A percentile compares a stretch with the other conserved stretches of the same genome.
phyloP scores from a whole-genome alignment of 2,113 vertebrate species.

The Abramis brama region DNA sequence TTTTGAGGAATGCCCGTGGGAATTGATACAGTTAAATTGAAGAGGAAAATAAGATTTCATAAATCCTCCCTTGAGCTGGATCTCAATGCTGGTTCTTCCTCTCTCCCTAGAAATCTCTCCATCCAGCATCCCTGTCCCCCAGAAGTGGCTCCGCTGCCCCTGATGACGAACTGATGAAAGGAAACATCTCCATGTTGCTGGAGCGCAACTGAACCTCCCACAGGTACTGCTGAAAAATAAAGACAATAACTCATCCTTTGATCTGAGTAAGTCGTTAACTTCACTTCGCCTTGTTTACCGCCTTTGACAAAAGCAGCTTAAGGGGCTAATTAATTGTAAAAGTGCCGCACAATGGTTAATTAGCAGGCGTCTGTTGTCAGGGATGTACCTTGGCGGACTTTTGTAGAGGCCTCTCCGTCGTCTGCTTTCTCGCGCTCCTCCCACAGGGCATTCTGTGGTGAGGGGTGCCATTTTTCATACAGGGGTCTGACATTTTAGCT shows the following conservation, averaged over 20 bases:
- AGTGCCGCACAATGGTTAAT: conserved; percentile 59
- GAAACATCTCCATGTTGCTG: conserved; percentile 38
- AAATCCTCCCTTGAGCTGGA: conserved; percentile 45
- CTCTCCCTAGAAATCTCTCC: conserved; percentile 1
- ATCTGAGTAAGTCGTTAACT: conserved; percentile 60
- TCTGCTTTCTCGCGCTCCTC: not conserved
- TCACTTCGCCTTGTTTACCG: conserved; percentile 61
- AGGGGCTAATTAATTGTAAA: conserved; percentile 63
- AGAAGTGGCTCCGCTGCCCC: conserved; percentile 43
- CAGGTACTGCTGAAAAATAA: conserved; percentile 45
- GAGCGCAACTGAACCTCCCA: conserved; percentile 51
- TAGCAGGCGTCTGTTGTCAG: conserved; percentile 48
- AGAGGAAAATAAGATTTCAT: conserved; percentile 30
- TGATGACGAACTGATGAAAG: conserved; percentile 52
- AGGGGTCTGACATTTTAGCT: conserved; percentile 39
- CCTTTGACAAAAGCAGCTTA: conserved; percentile 59
- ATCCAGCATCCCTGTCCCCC: conserved; percentile 32
- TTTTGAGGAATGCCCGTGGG: conserved; percentile 15
- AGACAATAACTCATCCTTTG: conserved; percentile 54
- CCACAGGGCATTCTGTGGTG: not conserved
- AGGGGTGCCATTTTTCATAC: conserved; percentile 27
- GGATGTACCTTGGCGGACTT: conserved; percentile 58
- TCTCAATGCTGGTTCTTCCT: conserved; percentile 17
- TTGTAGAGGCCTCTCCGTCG: conserved; percentile 7
- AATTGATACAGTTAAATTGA: conserved; percentile 34